Evolutionary conservation across 2,888 invertebrate genomes (phyloP), one percentile per base, ranked within the genome.

Genomic region (Cantharis lateralis): DNA sequence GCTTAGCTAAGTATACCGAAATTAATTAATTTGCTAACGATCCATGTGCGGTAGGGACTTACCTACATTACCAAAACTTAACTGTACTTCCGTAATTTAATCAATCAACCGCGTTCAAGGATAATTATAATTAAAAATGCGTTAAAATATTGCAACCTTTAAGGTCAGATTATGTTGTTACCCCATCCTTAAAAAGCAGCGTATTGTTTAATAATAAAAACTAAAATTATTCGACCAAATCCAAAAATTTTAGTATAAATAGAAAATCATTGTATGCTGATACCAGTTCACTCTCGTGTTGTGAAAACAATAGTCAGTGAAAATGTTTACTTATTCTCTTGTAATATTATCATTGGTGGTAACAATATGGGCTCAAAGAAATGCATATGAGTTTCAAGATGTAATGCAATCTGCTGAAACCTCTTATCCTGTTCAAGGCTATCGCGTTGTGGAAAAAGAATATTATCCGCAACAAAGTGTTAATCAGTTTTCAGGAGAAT

Each of bases 361-460:
- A 32, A 77, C 72, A 18, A 77, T 68, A 20, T 74, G 28, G 64
- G 20, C 13, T n/a, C 15, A 66, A 66, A 84, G 87, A 74, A 87
- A 87, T 79, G 84, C 86, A 2, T 87, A 87, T 80, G 83, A 87
- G 83, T 85, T 86, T 3, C 87, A 87, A 81, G 88, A 88, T 81
- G 81, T 87, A 62, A 84, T 89, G 86, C 85, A 88, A 74, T 85
- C 87, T 0, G 86, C 87, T 0, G 87, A 85, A 11, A 84, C 87
- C 3, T 84, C 84, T 10, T 75, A 85, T 15, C 89, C 89, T 10
- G 79, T 91, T 1, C 89, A 87, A 74, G 90, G 90, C 61, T 92
- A 91, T 82, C 91, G 91, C 87, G 90, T 91, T 62, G 90, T 91
- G 85, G 91, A 91, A 87, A 90, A 91, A 15, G 90, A 88, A 77